phyloP scores from a whole-genome alignment of 1,140 invertebrate genomes.

The Cotesia typhae region DNA sequence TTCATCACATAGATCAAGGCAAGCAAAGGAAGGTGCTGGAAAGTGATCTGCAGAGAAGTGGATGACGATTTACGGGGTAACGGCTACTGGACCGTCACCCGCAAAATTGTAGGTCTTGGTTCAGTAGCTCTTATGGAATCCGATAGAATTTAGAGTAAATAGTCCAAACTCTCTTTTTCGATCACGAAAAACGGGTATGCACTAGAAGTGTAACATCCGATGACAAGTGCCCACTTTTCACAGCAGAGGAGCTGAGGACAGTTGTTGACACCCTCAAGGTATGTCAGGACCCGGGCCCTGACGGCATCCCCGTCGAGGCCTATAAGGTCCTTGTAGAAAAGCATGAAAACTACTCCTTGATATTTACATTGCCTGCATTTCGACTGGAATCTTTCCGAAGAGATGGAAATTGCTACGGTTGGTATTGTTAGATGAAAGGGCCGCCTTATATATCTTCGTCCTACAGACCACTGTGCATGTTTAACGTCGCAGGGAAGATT shows the following conservation, averaged over 20 bases:
- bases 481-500: slow-evolving; percentile 40
- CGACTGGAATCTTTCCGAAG: slow-evolving; percentile 29
- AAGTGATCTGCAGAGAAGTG: slow-evolving; percentile 36
- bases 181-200: slow-evolving; percentile 6
- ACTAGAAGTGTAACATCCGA: neutral
- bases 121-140: neutral
- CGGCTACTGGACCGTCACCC: slow-evolving; percentile 45
- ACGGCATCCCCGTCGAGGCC: slow-evolving; percentile 47
- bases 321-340: slow-evolving; percentile 33
- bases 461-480: slow-evolving; percentile 48
- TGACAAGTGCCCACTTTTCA: slow-evolving; percentile 36
- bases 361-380: slow-evolving; percentile 38
- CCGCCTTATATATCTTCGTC: slow-evolving; percentile 38
- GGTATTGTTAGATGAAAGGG: slow-evolving; percentile 35
- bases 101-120: slow-evolving; percentile 32
- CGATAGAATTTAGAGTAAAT: neutral
- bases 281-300: slow-evolving; percentile 52
- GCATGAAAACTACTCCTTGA: slow-evolving; percentile 23
- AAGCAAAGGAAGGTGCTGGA: slow-evolving; percentile 42
- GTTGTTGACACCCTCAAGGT: slow-evolving; percentile 41
- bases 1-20: slow-evolving; percentile 34
- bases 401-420: slow-evolving; percentile 37
- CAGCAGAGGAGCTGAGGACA: slow-evolving; percentile 41
- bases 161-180: neutral
- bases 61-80: slow-evolving; percentile 46